Base-by-base conservation (phyloP, 2,797 vertebrate species). In the Anas bahamensis region DNA sequence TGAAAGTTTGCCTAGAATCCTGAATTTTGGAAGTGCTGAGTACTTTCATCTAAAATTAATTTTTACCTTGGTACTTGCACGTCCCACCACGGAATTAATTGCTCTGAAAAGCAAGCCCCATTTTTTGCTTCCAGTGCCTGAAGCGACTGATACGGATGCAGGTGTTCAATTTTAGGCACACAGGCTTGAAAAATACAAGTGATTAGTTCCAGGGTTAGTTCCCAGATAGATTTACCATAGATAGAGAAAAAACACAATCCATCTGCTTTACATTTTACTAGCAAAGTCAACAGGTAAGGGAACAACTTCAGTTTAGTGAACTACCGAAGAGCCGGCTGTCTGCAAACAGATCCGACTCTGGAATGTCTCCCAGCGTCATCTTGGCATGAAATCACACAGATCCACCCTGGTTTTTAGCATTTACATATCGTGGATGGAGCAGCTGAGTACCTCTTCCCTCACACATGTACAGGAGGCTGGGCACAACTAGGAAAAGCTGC, bases 191-290 rank as follows among this genome's bases (percentile, higher is more conserved):
- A 96, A 93, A 94, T 74, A 65, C 26, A 86, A 82, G 81, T 88
- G 69, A 89, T 93, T 86, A 86, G 83, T 94, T 95, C 65, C 88
- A 84, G 83, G 61, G 72, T 68, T 88, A 88, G 68, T 72, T 85
- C 61, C 72, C 41, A 88, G 64, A 80, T 42, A 86, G 78, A 91
- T 88, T 91, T 92, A 73, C 70, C 79, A 56, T 2, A 79, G 48
- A 33, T 71, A 61, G 61, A 64, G 33, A 77, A 71, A 86, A 93
- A 2, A 1, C 41, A 52, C 46, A 76, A 90, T 91, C 68, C 29
- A 46, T 82, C 61, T 68, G 8, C 56, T 94, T 84, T 71, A 86
- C 59, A 26, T 94, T 82, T 91, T 39, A 88, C 60, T 68, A 33
- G 69, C 65, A 86, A 86, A 76, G 35, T 11, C 80, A 37, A 63